Evolutionary conservation across 2,888 invertebrate genomes (phyloP).

Genomic region (Meiosimyza decipiens): DNA sequence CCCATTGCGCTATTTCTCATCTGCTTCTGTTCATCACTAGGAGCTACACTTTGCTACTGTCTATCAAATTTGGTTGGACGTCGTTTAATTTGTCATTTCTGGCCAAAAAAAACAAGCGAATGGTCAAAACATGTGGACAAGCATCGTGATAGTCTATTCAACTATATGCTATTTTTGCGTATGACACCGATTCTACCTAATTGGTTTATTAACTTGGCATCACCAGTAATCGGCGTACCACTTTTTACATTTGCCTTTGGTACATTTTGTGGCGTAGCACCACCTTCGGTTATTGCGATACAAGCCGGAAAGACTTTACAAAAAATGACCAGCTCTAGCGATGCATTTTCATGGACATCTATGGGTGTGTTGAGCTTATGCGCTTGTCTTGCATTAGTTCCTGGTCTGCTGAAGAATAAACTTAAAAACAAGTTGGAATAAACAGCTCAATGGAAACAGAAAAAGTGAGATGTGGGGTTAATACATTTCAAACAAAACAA

Average conservation of each 20-base stretch:
- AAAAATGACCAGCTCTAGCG: constrained; percentile 87
- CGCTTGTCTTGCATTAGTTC: constrained; percentile 86
- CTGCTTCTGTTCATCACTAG: constrained; percentile 93
- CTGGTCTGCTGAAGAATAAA: constrained; percentile 85
- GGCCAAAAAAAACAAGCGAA: constrained; percentile 85
- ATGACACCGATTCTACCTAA: constrained; percentile 98
- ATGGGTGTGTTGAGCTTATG: constrained; percentile 80
- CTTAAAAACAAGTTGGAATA: constrained; percentile 83
- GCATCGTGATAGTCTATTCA: constrained; percentile 89
- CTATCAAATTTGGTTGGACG: constrained; percentile 92
- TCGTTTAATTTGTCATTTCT: constrained; percentile 84
- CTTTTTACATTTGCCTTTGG: constrained; percentile 92
- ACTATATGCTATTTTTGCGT: constrained; percentile 96
- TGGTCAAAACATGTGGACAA: constrained; percentile 89
- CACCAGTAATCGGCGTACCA: constrained; percentile 97
- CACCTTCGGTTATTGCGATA: constrained; percentile 96
- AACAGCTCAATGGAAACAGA: constrained; percentile 42
- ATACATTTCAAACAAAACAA: no score
- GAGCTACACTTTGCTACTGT: constrained; percentile 95
- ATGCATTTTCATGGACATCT: constrained; percentile 91
- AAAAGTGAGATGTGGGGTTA: not conserved
- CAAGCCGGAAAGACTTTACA: constrained; percentile 97
- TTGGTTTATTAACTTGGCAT: constrained; percentile 90
- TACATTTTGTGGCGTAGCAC: constrained; percentile 96
- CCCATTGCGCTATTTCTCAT: constrained; percentile 87